Base-by-base conservation (phyloP, 1,140 invertebrate genomes). In the Caenorhabditis latens region DNA sequence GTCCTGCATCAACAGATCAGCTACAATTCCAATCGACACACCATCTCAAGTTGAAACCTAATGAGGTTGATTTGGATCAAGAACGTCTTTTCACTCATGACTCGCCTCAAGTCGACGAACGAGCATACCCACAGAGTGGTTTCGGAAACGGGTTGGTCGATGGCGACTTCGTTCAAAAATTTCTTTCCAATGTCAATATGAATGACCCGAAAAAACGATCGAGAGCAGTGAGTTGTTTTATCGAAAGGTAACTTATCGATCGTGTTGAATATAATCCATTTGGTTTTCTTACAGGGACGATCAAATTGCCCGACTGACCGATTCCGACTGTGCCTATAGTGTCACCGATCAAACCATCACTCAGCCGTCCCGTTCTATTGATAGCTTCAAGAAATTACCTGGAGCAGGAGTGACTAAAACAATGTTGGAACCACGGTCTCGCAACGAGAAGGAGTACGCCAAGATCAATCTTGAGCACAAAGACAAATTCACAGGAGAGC, bases 391-490 rank as follows among this genome's bases (percentile, higher is more conserved):
- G 53, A 79, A 50, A 24, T 4, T 79, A 46, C 3, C 71, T 2
- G 46, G 32, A 50, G 24, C 11, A 7, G 65, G 40, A 50, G 71
- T 79, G 9, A 50, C 40, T 21, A 79, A 79, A 79, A 79, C 71
- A 11, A 48, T 79, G 40, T 24, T 79, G 11, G 71, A 79, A 24
- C 71, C 71, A 50, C 13, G 71, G 11, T 21, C 71, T 32, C 71
- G 71, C 2, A 24, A 21, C 19, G 71, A 79, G 5, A n/a, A n/a
- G 53, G 71, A 79, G 13, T 79, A 79, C n/a, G 71, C 46, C 9
- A 79, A 50, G 24, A 79, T 79, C 16, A 50, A n/a, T 53, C 71
- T 79, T 13, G 71, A 79, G 19, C 71, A 79, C 71, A 79, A 79
- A 11, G n/a, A 24, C 1, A 79, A 79, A n/a, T 24, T 24, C 40